Evolutionary conservation across 2,113 vertebrate genomes (phyloP), one percentile per base, ranked within the genome.

Genomic region (Petroica traversi): DNA sequence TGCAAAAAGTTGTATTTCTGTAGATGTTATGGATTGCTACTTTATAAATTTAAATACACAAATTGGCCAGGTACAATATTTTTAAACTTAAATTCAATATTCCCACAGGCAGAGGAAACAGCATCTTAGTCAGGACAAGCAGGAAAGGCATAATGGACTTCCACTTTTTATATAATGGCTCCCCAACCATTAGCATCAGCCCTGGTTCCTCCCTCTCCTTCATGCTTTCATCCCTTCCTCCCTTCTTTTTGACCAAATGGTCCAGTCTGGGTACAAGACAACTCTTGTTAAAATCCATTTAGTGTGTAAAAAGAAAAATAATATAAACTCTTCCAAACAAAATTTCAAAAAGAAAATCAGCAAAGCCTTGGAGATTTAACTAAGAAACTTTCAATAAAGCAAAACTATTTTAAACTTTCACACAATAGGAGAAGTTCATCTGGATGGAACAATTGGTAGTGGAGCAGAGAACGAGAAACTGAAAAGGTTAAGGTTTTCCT

Each of bases 401-500:
- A 95, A 86, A 95, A 66, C 67, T 89, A 69, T 85, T 97, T 97
- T 85, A 94, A 93, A 97, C 43, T 89, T 97, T 89, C 78, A 92
- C 86, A 96, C 88, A 76, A 59, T 64, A 95, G 86, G 87, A 86
- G 92, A 89, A 97, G 85, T 93, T 97, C 77, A 95, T 23, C 63
- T 1, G 2, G 58, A 28, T 85, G 66, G 63, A 97, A 77, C 90
- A 96, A 94, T 41, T 97, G 87, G 91, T 90, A 96, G 83, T 62
- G 49, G 69, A 95, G 77, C 69, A 94, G 82, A 97, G 87, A 97
- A 97, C 2, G 40, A 97, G 93, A 97, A 96, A 64, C 91, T 96
- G 96, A 95, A 97, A 96, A 98, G 95, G 96, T 98, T 98, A 97
- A 97, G 93, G 82, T 89, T 96, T 97, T 97, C 93, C 93, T 93